phyloP scores from a whole-genome alignment of 2,888 invertebrate genomes.

The Metallyticus violacea region DNA sequence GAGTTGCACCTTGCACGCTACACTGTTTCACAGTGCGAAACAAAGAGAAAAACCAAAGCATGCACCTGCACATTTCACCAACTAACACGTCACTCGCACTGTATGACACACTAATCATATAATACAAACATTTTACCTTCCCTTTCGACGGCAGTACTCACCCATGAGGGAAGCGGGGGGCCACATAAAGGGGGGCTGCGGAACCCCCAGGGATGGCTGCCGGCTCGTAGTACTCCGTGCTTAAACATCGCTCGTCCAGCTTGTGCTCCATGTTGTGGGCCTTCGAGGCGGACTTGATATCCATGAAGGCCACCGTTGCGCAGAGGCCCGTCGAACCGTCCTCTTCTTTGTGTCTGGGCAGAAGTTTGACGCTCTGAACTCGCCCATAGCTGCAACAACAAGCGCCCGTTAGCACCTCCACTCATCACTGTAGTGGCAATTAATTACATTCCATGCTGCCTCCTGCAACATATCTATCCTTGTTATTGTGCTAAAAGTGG shows the following conservation, averaged over 20 bases:
- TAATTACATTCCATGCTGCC: too few relatives aligned
- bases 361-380: constrained; percentile 94
- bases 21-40: not conserved
- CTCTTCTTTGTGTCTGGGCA: constrained; percentile 59
- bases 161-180: constrained; percentile 54
- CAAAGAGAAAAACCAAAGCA: not conserved
- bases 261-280: constrained; percentile 88
- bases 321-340: constrained; percentile 65
- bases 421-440: too few relatives aligned
- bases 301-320: constrained; percentile 93
- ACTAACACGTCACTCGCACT: constrained; percentile 2
- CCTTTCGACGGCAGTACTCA: constrained; percentile 42
- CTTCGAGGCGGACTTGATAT: constrained; percentile 94
- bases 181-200: constrained; percentile 57
- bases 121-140: too few relatives aligned
- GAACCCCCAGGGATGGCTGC: constrained; percentile 59
- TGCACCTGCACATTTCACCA: not conserved
- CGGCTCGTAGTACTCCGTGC: constrained; percentile 90
- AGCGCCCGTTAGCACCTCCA: not conserved
- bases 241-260: constrained; percentile 81
- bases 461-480: too few relatives aligned
- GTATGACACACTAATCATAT: not conserved
- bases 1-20: not conserved
- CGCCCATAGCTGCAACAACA: constrained; percentile 82
- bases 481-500: too few relatives aligned